Conservation (phyloP, 2,797 vertebrate genomes). For the Platalea minor region DNA sequence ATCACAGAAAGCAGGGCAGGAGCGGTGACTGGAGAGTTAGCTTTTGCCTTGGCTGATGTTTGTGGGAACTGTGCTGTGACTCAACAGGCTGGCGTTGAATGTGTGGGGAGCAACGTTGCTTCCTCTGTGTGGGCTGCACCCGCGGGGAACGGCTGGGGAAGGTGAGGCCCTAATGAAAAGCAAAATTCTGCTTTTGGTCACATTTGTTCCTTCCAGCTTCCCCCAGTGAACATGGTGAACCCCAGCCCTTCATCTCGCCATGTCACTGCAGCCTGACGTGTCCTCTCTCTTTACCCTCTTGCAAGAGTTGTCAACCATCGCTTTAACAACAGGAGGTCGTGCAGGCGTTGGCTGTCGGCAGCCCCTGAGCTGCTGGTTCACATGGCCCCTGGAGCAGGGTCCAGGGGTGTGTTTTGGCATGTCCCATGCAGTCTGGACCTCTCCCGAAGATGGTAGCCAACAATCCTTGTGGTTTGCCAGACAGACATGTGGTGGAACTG, state of each 20-base stretch:
- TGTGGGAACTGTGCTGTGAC: neutral
- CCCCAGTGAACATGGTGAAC: neutral
- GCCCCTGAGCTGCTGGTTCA: neutral
- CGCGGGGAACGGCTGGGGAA: neutral
- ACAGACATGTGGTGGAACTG: neutral
- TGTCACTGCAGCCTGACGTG: neutral
- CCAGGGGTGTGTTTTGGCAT: neutral
- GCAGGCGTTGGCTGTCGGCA: neutral
- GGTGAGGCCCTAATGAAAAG: neutral
- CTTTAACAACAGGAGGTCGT: neutral
- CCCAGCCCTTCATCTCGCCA: fast-evolving
- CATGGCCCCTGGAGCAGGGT: neutral
- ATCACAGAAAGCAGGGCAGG: neutral
- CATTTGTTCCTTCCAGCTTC: neutral
- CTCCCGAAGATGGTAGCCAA: neutral
- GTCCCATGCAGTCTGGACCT: neutral
- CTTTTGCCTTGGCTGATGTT: neutral
- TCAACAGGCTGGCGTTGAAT: neutral
- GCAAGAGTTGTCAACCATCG: neutral
- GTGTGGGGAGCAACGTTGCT: neutral
- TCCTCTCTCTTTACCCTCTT: neutral
- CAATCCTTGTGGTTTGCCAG: neutral
- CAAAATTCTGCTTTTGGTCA: neutral
- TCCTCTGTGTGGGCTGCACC: neutral
- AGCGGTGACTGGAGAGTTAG: neutral